Evolutionary conservation across 1,140 invertebrate genomes (phyloP), one percentile per base, ranked within the genome.

Genomic region (Zaprionus taronus): DNA sequence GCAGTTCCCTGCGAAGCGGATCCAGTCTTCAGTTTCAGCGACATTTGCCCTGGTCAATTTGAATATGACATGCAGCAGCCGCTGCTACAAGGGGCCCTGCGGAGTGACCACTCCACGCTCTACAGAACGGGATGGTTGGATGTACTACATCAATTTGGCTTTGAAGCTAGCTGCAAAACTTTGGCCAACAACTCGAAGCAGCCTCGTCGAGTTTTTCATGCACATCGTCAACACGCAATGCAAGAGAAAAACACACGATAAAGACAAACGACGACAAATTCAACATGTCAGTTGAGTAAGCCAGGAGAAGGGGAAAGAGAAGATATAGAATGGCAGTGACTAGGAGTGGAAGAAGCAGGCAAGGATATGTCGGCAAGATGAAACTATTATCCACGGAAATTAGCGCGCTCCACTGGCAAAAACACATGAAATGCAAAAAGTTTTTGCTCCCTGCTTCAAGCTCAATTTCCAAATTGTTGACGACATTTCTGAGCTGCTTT

Each of bases 361-460:
- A 17, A 41, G 51, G 31, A 70, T 41, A 51, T 53, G 36, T 51
- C 68, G 53, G 60, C 28, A 81, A 87, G 80, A 87, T 83, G 83
- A 87, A 86, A 86, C 83, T 86, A 86, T 86, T 86, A 86, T 86
- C 83, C 83, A 83, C 77, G 83, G 83, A 87, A 87, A 87, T 87
- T 89, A 87, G 84, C 84, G 84, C 70, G 74, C 66, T 84, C 66
- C 84, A 70, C 78, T 75, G 73, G 68, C 84, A 89, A 89, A 75
- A 83, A 87, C 80, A 89, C 84, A 87, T 83, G 73, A 83, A 83
- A 83, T 81, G 80, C 74, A 83, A 76, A 79, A 89, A 87, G 74
- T 87, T 87, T 87, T 80, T 58, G 58, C 55, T 44, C 67, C 38
- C 38, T 57, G 61, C 75, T 82, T 89, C 78, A 80, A 75, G 84